Conservation (phyloP, 2,888 invertebrate genomes). For the Dynastes maya region DNA sequence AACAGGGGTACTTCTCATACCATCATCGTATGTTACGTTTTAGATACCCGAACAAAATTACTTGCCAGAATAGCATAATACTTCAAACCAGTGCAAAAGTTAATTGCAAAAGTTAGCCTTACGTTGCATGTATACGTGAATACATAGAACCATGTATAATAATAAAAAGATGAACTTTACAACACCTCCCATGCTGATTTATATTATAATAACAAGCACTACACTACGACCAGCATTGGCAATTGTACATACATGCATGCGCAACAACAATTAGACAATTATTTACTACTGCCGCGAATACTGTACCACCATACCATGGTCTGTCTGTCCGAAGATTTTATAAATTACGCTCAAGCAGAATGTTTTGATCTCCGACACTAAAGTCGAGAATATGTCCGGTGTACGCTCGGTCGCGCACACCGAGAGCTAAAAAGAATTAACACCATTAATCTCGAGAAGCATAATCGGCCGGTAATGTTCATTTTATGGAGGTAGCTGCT, state of each 20-base stretch:
- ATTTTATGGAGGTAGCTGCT: constrained; percentile 31
- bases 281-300: constrained; percentile 21
- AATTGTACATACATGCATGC: constrained; percentile 10
- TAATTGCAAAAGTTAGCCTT: not conserved
- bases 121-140: not conserved
- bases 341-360: constrained; percentile 1
- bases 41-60: too few relatives aligned
- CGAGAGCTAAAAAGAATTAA: constrained; percentile 39
- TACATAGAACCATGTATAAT: not conserved
- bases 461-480: constrained; percentile 39
- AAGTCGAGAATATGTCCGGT: constrained; percentile 10
- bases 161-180: constrained; percentile 2
- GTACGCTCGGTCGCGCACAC: constrained; percentile 15
- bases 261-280: constrained; percentile 31
- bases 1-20: too few relatives aligned
- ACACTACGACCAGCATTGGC: not conserved
- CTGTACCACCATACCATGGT: not conserved
- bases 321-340: constrained; percentile 7
- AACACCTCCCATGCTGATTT: constrained; percentile 14
- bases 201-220: not conserved
- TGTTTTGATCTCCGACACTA: constrained; percentile 30
- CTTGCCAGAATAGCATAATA: too few relatives aligned
- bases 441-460: constrained; percentile 35
- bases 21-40: too few relatives aligned
- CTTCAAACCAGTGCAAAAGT: too few relatives aligned